Percentiles rank a stretch among this genome's conserved stretches.
Conservation (phyloP, 2,113 vertebrate species). For the Myrmophylax atrothorax region DNA sequence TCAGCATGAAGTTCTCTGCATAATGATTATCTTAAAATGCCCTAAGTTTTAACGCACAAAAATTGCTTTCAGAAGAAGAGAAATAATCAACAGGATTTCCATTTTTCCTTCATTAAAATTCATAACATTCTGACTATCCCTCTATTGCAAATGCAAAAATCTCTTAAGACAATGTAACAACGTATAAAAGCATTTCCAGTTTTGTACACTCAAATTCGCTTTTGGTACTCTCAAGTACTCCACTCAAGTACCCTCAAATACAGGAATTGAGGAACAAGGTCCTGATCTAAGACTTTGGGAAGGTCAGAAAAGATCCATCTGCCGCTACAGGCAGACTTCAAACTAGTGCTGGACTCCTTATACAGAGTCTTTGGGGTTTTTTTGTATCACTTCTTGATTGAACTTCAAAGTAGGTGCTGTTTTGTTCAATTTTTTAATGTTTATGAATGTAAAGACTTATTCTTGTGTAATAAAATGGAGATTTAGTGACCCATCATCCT, state of each 20-base stretch:
- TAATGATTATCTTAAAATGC: neutral
- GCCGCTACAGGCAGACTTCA: neutral
- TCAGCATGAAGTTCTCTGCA: neutral
- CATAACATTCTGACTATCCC: neutral
- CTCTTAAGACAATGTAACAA: neutral
- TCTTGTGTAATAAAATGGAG: neutral
- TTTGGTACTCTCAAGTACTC: neutral
- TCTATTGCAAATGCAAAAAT: neutral
- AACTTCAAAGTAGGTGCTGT: neutral
- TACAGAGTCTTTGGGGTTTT: rapidly evolving
- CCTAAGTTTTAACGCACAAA: neutral
- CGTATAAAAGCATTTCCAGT: neutral
- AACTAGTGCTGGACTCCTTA: neutral
- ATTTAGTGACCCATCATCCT: neutral
- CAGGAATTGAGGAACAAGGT: neutral
- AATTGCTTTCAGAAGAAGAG: neutral
- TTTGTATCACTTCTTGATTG: neutral
- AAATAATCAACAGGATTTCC: neutral
- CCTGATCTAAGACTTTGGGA: neutral
- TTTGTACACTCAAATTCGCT: neutral
- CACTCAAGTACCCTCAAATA: neutral
- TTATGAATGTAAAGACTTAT: neutral
- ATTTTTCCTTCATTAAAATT: neutral
- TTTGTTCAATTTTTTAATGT: neutral
- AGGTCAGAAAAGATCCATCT: neutral